Conservation (phyloP, 2,797 vertebrate species). For the Merluccius polli region DNA sequence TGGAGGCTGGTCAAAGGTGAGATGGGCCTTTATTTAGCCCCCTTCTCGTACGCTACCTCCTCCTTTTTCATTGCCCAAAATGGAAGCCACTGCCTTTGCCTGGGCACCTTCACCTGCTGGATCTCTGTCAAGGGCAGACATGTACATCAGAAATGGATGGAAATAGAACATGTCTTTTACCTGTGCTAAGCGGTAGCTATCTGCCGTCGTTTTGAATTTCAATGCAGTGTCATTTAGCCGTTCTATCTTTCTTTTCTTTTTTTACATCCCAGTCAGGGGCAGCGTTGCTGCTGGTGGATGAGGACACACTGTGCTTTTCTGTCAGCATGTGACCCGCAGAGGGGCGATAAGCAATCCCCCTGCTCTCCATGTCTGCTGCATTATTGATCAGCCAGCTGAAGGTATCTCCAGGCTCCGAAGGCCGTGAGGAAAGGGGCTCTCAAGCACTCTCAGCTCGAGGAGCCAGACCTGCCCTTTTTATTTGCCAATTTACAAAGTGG, state of each 20-base stretch:
- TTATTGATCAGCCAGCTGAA: slow-evolving; percentile 70
- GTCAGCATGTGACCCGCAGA: slow-evolving; percentile 58
- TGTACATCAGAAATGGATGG: background rate
- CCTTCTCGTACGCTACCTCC: slow-evolving; percentile 40
- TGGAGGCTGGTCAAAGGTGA: slow-evolving; percentile 67
- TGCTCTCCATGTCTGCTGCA: slow-evolving; percentile 65
- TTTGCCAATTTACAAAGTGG: slow-evolving; percentile 45
- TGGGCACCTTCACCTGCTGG: slow-evolving; percentile 45
- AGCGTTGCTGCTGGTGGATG: slow-evolving; percentile 27
- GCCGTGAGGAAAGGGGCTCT: slow-evolving; percentile 34
- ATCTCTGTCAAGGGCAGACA: background rate
- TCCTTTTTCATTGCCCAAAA: slow-evolving; percentile 57
- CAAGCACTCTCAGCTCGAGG: slow-evolving; percentile 43
- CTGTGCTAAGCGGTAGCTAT: background rate
- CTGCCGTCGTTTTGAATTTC: slow-evolving; percentile 1
- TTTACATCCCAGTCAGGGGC: no score
- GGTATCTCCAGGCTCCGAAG: slow-evolving; percentile 41
- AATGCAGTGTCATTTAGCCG: slow-evolving; percentile 2
- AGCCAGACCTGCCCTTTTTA: slow-evolving; percentile 44
- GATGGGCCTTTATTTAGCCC: slow-evolving; percentile 70
- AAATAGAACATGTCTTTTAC: slow-evolving; percentile 13
- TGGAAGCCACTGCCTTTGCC: slow-evolving; percentile 37
- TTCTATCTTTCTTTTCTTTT: background rate
- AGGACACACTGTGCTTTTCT: slow-evolving; percentile 65
- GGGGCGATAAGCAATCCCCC: slow-evolving; percentile 62